phyloP scores from a whole-genome alignment of 2,113 vertebrate species.

The Campylomormyrus numenius region DNA sequence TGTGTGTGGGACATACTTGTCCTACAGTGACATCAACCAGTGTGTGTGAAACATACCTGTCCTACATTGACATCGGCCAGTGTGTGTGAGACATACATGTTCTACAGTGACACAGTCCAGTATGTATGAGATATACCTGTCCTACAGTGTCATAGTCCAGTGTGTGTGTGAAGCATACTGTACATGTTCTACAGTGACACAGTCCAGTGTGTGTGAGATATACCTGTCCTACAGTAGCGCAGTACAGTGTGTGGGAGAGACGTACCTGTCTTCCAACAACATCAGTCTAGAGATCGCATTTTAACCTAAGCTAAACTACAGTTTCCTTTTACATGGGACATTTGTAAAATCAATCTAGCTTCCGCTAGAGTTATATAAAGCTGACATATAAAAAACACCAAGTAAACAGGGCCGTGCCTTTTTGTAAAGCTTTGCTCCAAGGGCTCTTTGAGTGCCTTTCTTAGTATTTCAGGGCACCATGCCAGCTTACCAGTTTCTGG shows the following conservation, averaged over 20 bases:
- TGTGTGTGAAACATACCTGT: neutral
- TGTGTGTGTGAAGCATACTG: neutral
- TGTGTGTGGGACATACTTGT: neutral
- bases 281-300: neutral
- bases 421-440: neutral
- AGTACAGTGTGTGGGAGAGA: neutral
- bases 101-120: neutral
- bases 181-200: neutral
- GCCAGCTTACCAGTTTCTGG: neutral
- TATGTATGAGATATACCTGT: neutral
- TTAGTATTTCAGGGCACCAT: too few species aligned
- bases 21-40: neutral
- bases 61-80: neutral
- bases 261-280: neutral
- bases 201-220: neutral
- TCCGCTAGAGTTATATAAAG: neutral
- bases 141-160: neutral
- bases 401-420: neutral
- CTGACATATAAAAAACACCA: neutral
- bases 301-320: neutral
- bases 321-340: constrained; percentile 1
- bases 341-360: neutral
- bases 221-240: neutral
- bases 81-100: neutral
- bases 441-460: neutral